Base-by-base conservation (phyloP, 1,140 invertebrate species). In the Drosophila kikkawai region DNA sequence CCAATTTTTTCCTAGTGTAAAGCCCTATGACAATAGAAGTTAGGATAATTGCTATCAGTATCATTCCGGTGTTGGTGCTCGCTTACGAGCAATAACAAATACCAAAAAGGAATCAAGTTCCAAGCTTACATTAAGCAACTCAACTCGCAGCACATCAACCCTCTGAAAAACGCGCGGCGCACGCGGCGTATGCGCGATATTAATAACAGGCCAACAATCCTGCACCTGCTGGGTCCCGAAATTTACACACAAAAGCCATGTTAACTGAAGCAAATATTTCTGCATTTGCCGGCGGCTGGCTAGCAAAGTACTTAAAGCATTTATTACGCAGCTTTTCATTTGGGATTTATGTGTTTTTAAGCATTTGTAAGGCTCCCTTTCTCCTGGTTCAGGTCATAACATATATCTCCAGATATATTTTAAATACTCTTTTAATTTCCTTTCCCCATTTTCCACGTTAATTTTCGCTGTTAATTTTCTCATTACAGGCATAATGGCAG, bases 311-410 rank as follows among this genome's bases (percentile, higher is more conserved):
- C 82, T 87, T 79, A 69, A 73, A 69, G 75, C 71, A 60, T 82
- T 86, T 66, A 83, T 82, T 79, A 79, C 80, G 70, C 82, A 68
- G 66, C 69, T 86, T 70, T 86, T 82, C 68, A 32, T 75, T 79
- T 66, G 59, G 79, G 69, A 82, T 68, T 86, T 86, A 73, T 82
- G 70, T 60, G 63, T 76, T 74, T 45, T 78, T 78, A 70, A 56
- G 66, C 65, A 70, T 60, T 67, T 8, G 44, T 22, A 15, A n/a
- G 42, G 48, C 34, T 15, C 44, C 12, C 12, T 19, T 0, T 2
- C 1, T 1, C 34, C 17, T 0, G 32, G 34, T 4, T 37, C 4
- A 32, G 41, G 19, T 50, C 29, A 59, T 37, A 50, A 15, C 26
- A 39, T 68, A 68, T 55, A 70, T 69, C 48, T n/a, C 13, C 37